A percentile compares a stretch with the other conserved stretches of the same genome.
phyloP scores from a whole-genome alignment of 2,113 vertebrate species.

The Pycnonotus jocosus region DNA sequence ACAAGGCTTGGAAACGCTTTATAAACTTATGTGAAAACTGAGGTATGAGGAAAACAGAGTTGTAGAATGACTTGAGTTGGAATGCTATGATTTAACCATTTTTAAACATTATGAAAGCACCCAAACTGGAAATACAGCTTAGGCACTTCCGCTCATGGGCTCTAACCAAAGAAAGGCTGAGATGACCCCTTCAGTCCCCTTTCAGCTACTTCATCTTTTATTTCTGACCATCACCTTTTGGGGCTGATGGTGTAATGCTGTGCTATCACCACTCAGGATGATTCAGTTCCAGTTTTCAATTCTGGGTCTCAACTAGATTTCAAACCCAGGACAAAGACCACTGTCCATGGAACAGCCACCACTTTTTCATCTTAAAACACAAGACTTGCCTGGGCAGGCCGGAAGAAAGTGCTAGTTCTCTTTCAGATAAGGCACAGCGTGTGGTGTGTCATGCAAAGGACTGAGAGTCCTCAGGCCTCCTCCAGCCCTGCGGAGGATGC shows the following conservation, averaged over 20 bases:
- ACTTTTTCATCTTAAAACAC: background rate
- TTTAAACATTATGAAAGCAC: background rate
- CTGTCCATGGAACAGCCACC: background rate
- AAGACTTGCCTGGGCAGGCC: background rate
- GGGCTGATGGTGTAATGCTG: background rate
- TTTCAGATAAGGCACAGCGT: fast-evolving
- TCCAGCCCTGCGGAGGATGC: background rate
- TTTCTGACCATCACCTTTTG: background rate
- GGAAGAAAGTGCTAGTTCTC: background rate
- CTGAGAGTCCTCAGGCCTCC: background rate
- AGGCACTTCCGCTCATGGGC: background rate
- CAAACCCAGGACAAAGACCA: background rate
- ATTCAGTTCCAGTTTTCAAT: background rate
- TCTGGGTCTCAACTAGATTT: background rate
- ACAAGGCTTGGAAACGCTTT: background rate
- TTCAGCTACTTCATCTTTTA: background rate
- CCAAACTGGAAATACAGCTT: background rate
- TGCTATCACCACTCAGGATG: background rate
- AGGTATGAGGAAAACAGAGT: background rate
- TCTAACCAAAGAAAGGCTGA: background rate
- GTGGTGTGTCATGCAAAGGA: background rate
- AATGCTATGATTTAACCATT: background rate
- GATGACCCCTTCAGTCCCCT: background rate
- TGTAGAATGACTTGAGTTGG: background rate
- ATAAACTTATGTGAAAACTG: background rate